These are phyloP conservation scores for Grapholita molesta DNA, from an alignment of 1,140 invertebrate genomes.

Conservation along the genomic window DNA sequence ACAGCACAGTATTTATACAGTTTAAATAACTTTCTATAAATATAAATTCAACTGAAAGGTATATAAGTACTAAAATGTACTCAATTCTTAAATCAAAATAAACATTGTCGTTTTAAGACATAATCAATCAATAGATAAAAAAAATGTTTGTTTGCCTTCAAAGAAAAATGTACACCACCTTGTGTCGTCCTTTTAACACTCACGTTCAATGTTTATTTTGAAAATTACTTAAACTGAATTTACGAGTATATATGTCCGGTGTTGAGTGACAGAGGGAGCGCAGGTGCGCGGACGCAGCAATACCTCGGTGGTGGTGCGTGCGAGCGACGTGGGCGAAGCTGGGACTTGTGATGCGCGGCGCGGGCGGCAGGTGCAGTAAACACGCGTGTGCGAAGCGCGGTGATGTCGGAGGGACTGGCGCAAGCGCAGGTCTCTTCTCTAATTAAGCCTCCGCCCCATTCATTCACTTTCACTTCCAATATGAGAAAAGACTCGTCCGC, in stretches of 20 bases:
- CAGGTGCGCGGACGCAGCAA: background rate
- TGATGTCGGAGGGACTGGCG: conserved; percentile 64
- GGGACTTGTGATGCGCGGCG: conserved; percentile 30
- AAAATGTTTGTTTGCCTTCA: background rate
- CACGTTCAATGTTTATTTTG: conserved; percentile 2
- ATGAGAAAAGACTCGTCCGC: conserved; percentile 58
- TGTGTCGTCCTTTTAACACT: background rate
- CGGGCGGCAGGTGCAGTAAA: conserved; percentile 24
- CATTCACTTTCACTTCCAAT: conserved; percentile 78
- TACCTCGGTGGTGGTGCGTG: conserved; percentile 26
- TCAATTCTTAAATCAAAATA: background rate
- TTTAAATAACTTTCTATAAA: too few species aligned
- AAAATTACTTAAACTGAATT: background rate
- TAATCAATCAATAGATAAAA: background rate
- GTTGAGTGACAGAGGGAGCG: background rate
- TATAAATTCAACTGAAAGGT: too few species aligned
- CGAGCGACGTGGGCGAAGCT: conserved; percentile 25
- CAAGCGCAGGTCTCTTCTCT: conserved; percentile 68
- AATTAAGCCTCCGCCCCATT: conserved; percentile 73
- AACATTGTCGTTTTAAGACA: background rate
- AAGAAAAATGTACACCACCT: background rate
- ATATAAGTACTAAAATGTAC: too few species aligned
- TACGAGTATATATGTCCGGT: background rate
- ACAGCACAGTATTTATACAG: too few species aligned
- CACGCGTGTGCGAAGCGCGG: conserved; percentile 55